Evolutionary conservation across 2,888 invertebrate genomes (phyloP).

Genomic region (Ornithoptera priamus): DNA sequence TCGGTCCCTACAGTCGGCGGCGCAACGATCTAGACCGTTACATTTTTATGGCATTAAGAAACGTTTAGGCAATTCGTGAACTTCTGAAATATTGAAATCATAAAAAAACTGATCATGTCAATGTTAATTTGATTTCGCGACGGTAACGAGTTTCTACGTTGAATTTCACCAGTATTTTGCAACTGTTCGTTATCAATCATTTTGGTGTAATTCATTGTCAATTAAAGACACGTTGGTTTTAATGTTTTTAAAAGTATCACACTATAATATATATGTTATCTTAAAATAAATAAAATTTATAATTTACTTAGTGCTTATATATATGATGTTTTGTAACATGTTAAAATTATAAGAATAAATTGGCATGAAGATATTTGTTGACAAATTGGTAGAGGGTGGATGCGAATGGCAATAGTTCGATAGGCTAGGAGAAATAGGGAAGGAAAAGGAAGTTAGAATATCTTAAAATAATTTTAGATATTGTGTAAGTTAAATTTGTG

Average conservation of each 20-base stretch:
- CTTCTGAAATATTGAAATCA: constrained; percentile 28
- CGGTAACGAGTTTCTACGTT: constrained; percentile 15
- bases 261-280: neutral
- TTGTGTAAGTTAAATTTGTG: no score
- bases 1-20: constrained; percentile 10
- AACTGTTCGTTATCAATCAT: constrained; percentile 1
- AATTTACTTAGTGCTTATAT: neutral
- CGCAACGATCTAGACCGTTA: constrained; percentile 22
- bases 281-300: neutral
- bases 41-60: constrained; percentile 20
- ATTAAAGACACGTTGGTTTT: neutral
- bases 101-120: constrained; percentile 27
- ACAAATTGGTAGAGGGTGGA: no score
- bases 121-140: constrained; percentile 27
- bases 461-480: no score
- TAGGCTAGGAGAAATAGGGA: no score
- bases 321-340: no score
- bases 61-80: constrained; percentile 21
- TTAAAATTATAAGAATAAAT: no score
- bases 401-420: no score
- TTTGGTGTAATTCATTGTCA: constrained; percentile 1
- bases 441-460: no score
- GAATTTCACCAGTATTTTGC: constrained; percentile 18
- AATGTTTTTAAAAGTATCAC: neutral
- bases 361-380: no score